Base-by-base conservation (phyloP, 2,797 vertebrate species). In the Notamacropus eugenii region DNA sequence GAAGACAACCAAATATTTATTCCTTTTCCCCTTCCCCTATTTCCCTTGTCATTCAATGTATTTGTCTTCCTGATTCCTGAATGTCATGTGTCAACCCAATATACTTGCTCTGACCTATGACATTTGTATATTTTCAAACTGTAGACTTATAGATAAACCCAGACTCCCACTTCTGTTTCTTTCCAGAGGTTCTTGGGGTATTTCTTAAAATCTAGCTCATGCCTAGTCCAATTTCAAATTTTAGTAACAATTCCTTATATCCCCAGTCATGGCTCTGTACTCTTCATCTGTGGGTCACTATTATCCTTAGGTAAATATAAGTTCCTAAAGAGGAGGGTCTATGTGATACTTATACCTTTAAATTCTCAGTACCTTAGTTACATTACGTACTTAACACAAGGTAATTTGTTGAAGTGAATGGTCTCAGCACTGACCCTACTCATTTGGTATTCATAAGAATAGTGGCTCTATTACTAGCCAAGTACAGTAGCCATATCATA, bases 11-110 rank as follows among this genome's bases (percentile, higher is more conserved):
- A 82, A 9, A 24, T 46, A n/a, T 40, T 40, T 22, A 82, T 82
- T 67, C 5, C n/a, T 46, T 46, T 82, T 46, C 8, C 62, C 59
- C 59, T 14, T 34, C 29, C 29, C 62, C 62, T 67, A n/a, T 74
- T 74, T 74, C n/a, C 0, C n/a, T 82, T 82, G 67, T n/a, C 54
- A 93, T 54, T 90, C 62, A 90, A 93, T 54, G 40, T 67, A 54
- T 92, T 5, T 31, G 56, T 91, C 92, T 96, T 82, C 62, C n/a
- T 46, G n/a, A 40, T 96, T 59, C 62, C n/a, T 40, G n/a, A 40
- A 22, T 74, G 34, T 14, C 29, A n/a, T 57, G 59, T 58, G 91
- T 95, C 90, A 96, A 87, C 46, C 58, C 59, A 74, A 31, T 57
- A 31, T 57, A 14, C 93, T 55, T 93, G 31, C 55, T 93, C 74